Percentiles rank a stretch among this genome's conserved stretches.
Evolutionary conservation across 2,888 invertebrate genomes (phyloP).

Genomic region (Subacronicta megacephala): DNA sequence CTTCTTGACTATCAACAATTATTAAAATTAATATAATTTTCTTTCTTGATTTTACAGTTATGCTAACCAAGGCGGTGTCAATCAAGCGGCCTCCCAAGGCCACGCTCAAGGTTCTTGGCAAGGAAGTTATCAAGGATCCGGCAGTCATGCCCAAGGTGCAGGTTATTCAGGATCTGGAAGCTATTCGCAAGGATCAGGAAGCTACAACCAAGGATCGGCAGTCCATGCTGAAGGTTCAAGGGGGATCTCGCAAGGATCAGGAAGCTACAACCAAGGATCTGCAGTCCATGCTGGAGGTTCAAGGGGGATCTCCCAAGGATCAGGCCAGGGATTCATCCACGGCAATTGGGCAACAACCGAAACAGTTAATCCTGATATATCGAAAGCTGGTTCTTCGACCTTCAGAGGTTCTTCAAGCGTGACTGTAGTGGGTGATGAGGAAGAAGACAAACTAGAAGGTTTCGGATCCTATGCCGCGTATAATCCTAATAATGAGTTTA

Average conservation of each 20-base stretch:
- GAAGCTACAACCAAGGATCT: slow-evolving; percentile 41
- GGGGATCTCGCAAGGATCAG: slow-evolving; percentile 20
- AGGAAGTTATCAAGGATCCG: slow-evolving; percentile 22
- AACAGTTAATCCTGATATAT: slow-evolving; percentile 82
- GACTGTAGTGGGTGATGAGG: slow-evolving; percentile 81
- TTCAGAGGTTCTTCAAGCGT: slow-evolving; percentile 73
- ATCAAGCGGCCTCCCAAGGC: slow-evolving; percentile 51
- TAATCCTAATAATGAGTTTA: slow-evolving; percentile 81
- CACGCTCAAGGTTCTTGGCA: slow-evolving; percentile 25
- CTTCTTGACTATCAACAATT: no score
- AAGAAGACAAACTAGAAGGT: slow-evolving; percentile 78
- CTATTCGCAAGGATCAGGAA: slow-evolving; percentile 28
- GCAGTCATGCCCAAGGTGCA: slow-evolving; percentile 19
- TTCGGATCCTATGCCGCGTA: slow-evolving; percentile 79
- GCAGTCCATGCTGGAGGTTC: slow-evolving; percentile 21
- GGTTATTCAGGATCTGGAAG: slow-evolving; percentile 12
- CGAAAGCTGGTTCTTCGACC: slow-evolving; percentile 80
- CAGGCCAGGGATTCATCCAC: slow-evolving; percentile 74
- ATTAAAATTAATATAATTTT: not conserved
- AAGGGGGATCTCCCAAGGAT: slow-evolving; percentile 22
- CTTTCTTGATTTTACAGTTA: slow-evolving; percentile 58
- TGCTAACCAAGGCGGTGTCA: slow-evolving; percentile 61
- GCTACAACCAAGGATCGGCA: slow-evolving; percentile 25
- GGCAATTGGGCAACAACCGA: slow-evolving; percentile 85
- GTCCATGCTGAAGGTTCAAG: slow-evolving; percentile 23